These are phyloP conservation scores for Myodes glareolus DNA, from an alignment of 2,113 vertebrate species.

Conservation along the genomic window DNA sequence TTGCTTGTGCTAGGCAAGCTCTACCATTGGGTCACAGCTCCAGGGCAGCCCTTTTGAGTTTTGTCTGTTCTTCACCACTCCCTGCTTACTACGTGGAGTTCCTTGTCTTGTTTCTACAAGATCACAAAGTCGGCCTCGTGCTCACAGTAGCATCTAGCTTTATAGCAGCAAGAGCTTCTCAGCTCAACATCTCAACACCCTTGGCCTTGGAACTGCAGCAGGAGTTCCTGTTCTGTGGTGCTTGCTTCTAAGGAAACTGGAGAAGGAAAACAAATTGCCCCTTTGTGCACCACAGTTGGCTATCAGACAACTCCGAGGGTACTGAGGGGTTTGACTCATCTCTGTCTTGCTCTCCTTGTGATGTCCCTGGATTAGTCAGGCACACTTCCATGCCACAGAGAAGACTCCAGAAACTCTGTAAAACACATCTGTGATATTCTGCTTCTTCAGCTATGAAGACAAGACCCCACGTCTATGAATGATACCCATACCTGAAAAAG, in stretches of 20 bases:
- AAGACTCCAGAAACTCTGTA: neutral
- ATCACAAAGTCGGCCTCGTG: neutral
- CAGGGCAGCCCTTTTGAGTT: no score
- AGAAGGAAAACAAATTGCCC: neutral
- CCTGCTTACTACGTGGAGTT: neutral
- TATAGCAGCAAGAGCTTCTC: neutral
- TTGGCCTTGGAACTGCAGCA: accelerated
- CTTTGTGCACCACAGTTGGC: neutral
- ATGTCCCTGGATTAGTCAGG: neutral
- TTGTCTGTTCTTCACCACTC: neutral
- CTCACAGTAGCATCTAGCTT: neutral
- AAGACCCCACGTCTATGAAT: neutral
- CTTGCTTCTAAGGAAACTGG: neutral
- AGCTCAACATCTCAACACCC: neutral
- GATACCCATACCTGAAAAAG: neutral
- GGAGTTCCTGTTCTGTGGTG: neutral
- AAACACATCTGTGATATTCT: neutral
- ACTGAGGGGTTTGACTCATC: neutral
- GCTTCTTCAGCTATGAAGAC: neutral
- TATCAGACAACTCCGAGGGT: neutral
- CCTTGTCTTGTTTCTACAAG: neutral
- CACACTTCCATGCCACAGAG: neutral
- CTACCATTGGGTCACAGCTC: no score
- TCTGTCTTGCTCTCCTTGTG: neutral
- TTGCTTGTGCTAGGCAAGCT: neutral